Base-by-base conservation (phyloP, 2,888 invertebrate genomes). In the Ormyrus thymus region DNA sequence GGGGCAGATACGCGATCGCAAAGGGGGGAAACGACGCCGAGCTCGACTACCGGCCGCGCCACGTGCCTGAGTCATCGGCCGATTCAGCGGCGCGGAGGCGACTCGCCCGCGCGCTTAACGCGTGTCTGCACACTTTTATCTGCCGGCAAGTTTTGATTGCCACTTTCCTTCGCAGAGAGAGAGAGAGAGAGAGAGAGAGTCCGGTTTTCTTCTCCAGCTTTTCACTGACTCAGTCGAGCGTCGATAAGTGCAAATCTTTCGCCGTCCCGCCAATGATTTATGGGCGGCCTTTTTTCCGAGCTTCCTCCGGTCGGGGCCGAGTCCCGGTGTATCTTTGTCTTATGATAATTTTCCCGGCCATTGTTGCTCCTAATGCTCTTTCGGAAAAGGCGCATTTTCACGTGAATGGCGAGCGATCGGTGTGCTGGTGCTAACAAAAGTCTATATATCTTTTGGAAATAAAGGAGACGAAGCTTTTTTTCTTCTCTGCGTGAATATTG, bases 191-290 rank as follows among this genome's bases (percentile, higher is more conserved):
- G 56, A 56, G 0, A 46, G n/a, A 56, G 51, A 51, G 75, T 53
- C 15, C 29, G 29, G 29, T 29, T 29, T 29, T 29, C 29, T 29
- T 29, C 29, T 29, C 29, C 29, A 29, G 51, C 10, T 61, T 76
- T 76, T 71, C 55, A 66, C 29, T 66, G 59, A 77, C 29, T 71
- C 65, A 71, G 59, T 59, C 70, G 65, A 58, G 29, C 71, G 65
- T 71, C 46, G 58, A 64, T 72, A 66, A 76, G 76, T 69, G 61
- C 75, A 45, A 69, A 76, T 76, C 76, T 69, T 29, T 59, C 55
- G 29, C 29, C 5, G 45, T 56, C 43, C 43, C 46, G n/a, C 10
- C 9, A 11, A 62, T 69, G 69, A 74, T 74, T 76, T 68, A 76
- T 76, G 61, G n/a, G 2, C 29, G 15, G 15, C 61, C 58, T 68